These are phyloP conservation scores for Monoplex corrugatus DNA, from an alignment of 2,888 invertebrate genomes.

Conservation along the genomic window DNA sequence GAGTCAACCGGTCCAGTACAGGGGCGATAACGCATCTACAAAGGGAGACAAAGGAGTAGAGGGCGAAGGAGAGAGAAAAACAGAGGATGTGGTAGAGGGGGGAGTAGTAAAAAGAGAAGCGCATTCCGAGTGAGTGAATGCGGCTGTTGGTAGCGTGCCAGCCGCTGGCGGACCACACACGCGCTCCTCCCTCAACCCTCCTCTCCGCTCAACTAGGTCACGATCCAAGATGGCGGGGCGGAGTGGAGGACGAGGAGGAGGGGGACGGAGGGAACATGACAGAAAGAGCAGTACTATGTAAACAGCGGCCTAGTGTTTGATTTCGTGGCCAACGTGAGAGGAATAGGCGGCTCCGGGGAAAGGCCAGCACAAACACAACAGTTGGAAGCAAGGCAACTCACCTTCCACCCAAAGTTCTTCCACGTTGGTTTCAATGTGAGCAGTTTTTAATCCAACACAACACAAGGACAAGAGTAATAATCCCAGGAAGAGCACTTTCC, in stretches of 20 bases:
- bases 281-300: constrained; percentile 48
- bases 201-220: constrained; percentile 68
- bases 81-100: neutral
- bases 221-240: constrained; percentile 73
- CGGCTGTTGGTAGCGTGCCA: constrained; percentile 50
- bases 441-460: constrained; percentile 97
- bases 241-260: neutral
- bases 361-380: constrained; percentile 19
- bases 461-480: constrained; percentile 94
- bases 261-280: constrained; percentile 17
- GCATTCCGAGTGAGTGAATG: constrained; percentile 47
- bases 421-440: constrained; percentile 95
- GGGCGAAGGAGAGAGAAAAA: neutral
- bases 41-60: neutral
- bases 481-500: constrained; percentile 96
- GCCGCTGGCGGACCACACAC: constrained; percentile 68
- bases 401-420: constrained; percentile 98
- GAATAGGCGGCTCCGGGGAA: neutral
- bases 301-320: constrained; percentile 50
- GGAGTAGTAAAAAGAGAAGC: neutral
- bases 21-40: neutral
- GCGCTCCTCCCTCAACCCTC: constrained; percentile 48
- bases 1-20: no score
- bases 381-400: constrained; percentile 82
- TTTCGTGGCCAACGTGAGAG: constrained; percentile 43